Base-by-base conservation (phyloP, 2,888 invertebrate genomes). In the Amorpha juglandis region DNA sequence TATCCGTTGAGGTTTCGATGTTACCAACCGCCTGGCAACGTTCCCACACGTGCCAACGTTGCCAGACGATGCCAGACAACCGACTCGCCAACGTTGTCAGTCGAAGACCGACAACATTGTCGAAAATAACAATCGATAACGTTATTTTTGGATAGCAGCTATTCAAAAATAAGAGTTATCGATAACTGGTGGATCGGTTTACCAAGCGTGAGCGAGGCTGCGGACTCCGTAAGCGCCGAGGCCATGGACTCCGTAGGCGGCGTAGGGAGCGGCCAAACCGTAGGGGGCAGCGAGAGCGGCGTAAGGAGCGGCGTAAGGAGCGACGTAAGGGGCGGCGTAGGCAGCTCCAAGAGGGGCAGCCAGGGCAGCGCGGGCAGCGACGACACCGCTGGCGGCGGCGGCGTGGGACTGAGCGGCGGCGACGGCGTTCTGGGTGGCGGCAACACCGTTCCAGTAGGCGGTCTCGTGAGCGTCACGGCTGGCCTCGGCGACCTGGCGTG, bases 321-420 rank as follows among this genome's bases (percentile, higher is more conserved):
- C 74, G 53, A 67, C 75, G 52, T 66, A 75, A 68, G 70, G 71
- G 53, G 70, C 74, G 14, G 69, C 72, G 70, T 71, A 73, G 63
- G 72, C 70, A 52, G 75, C 71, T 53, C 74, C 79, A 27, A 67
- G 70, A 63, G 65, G 67, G 50, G 71, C 70, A 51, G 69, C 74
- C 67, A 66, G 69, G 63, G 74, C 75, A 47, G 76, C 73, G 11
- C 65, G 70, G 66, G 78, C 83, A 63, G 87, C 90, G 38, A 74
- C 86, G 65, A 77, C 82, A 14, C 91, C 92, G 75, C 75, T 84
- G 19, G 83, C 65, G 52, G 92, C 92, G 52, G 92, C 92, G 35
- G 87, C 88, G n/a, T 91, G 90, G 66, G 90, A 88, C 69, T 92
- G 92, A 27, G 91, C 92, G 62, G 91, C 92, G 68, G 92, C 92